Conservation (phyloP, 2,113 vertebrate genomes). For the Passer domesticus region DNA sequence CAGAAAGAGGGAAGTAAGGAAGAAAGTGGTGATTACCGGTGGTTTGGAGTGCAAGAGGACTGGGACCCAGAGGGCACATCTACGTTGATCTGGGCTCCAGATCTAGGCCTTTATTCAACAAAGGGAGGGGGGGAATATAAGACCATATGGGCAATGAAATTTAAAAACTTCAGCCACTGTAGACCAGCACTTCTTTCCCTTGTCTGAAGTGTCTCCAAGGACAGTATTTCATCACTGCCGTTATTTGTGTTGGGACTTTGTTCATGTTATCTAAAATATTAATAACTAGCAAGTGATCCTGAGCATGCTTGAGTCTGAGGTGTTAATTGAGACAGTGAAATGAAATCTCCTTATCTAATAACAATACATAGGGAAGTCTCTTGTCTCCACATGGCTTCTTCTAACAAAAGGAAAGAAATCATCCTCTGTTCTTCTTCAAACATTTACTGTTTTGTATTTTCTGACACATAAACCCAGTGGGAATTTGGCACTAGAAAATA, state of each 20-base stretch:
- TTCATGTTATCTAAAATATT: background rate
- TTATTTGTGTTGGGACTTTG: background rate
- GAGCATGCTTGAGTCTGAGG: background rate
- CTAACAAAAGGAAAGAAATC: background rate
- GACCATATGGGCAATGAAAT: background rate
- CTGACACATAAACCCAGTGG: background rate
- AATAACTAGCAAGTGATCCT: background rate
- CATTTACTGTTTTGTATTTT: background rate
- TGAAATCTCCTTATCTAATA: background rate
- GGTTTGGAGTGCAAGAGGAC: background rate
- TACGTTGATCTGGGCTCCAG: background rate
- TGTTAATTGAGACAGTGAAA: background rate
- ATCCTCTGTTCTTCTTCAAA: background rate
- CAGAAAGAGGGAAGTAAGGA: background rate
- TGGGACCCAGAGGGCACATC: background rate
- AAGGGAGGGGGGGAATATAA: background rate
- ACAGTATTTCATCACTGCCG: background rate
- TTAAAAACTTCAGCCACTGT: background rate
- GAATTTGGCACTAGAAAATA: background rate
- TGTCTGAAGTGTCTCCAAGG: background rate
- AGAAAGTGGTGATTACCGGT: background rate
- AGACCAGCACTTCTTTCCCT: background rate
- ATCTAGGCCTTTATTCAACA: background rate
- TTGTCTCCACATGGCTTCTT: background rate
- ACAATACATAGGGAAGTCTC: background rate